phyloP scores from a whole-genome alignment of 2,113 vertebrate genomes.

The Callopanchax toddi region DNA sequence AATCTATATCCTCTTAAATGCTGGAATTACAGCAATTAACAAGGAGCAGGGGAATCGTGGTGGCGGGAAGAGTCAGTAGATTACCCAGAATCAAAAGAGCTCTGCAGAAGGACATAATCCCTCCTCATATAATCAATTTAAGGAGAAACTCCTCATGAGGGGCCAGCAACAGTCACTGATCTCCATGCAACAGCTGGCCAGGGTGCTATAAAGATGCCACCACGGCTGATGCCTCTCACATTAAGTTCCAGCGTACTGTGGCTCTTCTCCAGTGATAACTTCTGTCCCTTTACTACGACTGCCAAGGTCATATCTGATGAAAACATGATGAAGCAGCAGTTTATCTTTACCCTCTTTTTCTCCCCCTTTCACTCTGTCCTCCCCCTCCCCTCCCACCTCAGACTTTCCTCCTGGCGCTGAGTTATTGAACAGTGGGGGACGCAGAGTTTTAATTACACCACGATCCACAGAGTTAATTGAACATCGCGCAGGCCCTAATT shows the following conservation, averaged over 20 bases:
- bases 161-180: conserved; percentile 37
- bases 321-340: conserved; percentile 80
- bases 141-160: conserved; percentile 61
- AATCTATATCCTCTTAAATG: conserved; percentile 25
- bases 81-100: conserved; percentile 48
- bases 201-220: conserved; percentile 53
- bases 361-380: conserved; percentile 9
- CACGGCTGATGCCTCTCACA: conserved; percentile 65
- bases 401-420: conserved; percentile 49
- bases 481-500: conserved; percentile 72
- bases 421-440: conserved; percentile 71
- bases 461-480: conserved; percentile 75
- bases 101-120: conserved; percentile 49
- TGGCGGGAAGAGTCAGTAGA: conserved; percentile 25
- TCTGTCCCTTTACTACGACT: conserved; percentile 56
- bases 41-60: conserved; percentile 32
- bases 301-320: conserved; percentile 81
- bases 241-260: conserved; percentile 78
- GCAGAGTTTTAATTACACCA: conserved; percentile 76
- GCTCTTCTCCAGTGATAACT: conserved; percentile 76
- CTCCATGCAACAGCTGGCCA: conserved; percentile 68
- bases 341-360: conserved; percentile 54
- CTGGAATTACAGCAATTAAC: conserved; percentile 52
- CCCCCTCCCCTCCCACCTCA: neutral
- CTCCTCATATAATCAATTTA: conserved; percentile 65